These are phyloP conservation scores for Carassius carassius DNA, from an alignment of 2,113 vertebrate species.

Conservation along the genomic window DNA sequence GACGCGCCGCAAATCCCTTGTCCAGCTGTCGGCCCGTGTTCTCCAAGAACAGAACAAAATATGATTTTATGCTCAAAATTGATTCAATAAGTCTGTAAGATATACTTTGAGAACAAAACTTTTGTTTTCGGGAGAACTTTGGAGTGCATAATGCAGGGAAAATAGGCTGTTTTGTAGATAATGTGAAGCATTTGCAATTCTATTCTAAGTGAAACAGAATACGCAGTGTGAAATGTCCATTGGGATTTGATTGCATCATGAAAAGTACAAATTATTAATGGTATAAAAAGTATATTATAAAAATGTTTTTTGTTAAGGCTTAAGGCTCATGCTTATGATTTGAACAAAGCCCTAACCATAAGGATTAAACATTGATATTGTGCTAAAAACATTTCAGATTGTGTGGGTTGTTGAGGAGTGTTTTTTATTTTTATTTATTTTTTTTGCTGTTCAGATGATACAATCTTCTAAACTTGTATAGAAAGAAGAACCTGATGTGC, in stretches of 20 bases:
- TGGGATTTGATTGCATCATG: not conserved
- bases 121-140: slow-evolving; percentile 49
- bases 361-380: slow-evolving; percentile 1
- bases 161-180: not conserved
- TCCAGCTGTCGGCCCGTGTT: slow-evolving; percentile 44
- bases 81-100: slow-evolving; percentile 51
- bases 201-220: not conserved
- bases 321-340: not conserved
- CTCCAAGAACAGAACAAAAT: slow-evolving; percentile 51
- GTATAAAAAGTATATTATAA: not conserved
- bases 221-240: not conserved
- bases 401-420: not conserved
- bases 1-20: slow-evolving; percentile 44
- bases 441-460: not conserved
- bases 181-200: not conserved
- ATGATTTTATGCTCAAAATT: slow-evolving; percentile 55
- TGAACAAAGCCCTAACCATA: not conserved
- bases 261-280: not conserved
- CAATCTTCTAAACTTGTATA: not conserved
- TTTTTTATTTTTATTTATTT: not conserved
- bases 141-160: not conserved
- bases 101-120: slow-evolving; percentile 42
- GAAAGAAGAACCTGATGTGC: not conserved
- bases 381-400: not conserved
- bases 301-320: not conserved